Evolutionary conservation across 2,888 invertebrate species (phyloP).

Genomic region (Aphelenchoides bicaudatus): DNA sequence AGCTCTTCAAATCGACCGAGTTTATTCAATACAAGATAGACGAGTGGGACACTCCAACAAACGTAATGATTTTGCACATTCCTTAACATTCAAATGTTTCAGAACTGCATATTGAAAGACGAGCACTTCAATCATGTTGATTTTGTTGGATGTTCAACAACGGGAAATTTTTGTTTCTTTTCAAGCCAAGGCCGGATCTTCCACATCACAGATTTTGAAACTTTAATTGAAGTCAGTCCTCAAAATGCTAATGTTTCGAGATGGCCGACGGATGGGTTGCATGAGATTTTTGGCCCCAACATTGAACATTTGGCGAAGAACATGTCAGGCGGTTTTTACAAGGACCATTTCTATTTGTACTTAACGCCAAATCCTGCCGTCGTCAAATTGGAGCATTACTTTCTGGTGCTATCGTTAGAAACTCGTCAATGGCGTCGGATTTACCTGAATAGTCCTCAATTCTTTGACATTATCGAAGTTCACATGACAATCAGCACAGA

Average conservation of each 20-base stretch:
- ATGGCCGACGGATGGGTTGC: neutral
- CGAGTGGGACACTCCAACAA: neutral
- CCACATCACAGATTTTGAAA: neutral
- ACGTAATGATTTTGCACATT: neutral
- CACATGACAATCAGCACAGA: constrained; percentile 4
- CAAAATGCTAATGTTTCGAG: neutral
- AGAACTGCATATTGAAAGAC: too few species aligned
- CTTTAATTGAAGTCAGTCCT: neutral
- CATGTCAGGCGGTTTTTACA: constrained; percentile 3
- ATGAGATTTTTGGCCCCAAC: constrained; percentile 1
- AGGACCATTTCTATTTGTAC: constrained; percentile 6
- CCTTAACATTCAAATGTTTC: neutral
- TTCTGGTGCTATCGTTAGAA: neutral
- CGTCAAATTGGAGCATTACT: constrained; percentile 5
- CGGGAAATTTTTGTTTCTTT: too few species aligned
- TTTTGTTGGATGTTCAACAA: too few species aligned
- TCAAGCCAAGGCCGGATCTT: constrained; percentile 1
- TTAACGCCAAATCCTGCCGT: constrained; percentile 7
- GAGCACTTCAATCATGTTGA: too few species aligned
- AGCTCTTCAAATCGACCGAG: constrained; percentile 2
- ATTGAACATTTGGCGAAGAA: constrained; percentile 13
- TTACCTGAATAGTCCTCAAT: neutral
- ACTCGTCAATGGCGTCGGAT: constrained; percentile 3
- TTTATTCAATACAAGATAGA: neutral
- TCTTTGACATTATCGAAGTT: neutral